Percentiles rank a stretch among this genome's conserved stretches.
Conservation (phyloP, 2,797 vertebrate species). For the Sebastes matsubarae region DNA sequence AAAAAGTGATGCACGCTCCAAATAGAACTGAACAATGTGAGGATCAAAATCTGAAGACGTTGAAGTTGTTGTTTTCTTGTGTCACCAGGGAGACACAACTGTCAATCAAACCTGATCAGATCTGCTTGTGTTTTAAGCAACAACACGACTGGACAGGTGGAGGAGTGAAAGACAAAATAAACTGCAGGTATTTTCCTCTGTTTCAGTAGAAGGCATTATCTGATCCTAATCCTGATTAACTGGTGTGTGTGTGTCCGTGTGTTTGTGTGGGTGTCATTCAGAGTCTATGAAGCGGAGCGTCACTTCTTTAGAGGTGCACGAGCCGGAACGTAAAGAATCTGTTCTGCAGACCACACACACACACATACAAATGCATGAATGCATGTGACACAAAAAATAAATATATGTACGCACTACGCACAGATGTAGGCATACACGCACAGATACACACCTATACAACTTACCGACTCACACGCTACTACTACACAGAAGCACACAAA, state of each 20-base stretch:
- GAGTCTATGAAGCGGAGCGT: slow-evolving; percentile 38
- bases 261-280: slow-evolving; percentile 34
- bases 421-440: neutral
- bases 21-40: neutral
- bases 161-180: neutral
- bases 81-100: neutral
- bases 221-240: slow-evolving; percentile 39
- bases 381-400: neutral
- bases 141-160: slow-evolving; percentile 26
- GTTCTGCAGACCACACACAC: slow-evolving; percentile 22
- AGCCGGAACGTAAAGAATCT: neutral
- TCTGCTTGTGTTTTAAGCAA: neutral
- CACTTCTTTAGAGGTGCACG: slow-evolving; percentile 14
- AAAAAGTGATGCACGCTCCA: neutral
- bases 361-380: neutral
- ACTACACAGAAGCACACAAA: neutral
- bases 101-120: neutral
- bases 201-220: slow-evolving; percentile 5
- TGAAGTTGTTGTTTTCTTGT: neutral
- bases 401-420: neutral
- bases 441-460: neutral
- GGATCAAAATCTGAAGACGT: neutral
- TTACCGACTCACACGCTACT: neutral
- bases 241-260: slow-evolving; percentile 3
- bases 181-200: slow-evolving; percentile 20